Conservation (phyloP, 2,113 vertebrate genomes). For the Bubo bubo region DNA sequence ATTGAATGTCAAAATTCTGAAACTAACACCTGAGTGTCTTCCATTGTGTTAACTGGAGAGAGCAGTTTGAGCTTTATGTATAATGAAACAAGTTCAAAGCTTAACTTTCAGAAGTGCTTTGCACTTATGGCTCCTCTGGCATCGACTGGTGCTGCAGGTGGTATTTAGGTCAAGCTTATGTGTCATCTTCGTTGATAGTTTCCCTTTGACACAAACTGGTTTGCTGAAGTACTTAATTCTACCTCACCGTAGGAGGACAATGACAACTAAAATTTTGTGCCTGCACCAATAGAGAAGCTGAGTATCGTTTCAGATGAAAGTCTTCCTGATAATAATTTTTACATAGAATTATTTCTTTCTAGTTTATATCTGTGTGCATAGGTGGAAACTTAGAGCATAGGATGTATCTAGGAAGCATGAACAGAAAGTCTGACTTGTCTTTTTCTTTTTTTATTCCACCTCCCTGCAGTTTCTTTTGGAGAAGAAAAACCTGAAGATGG, state of each 20-base stretch:
- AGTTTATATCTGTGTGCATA: neutral
- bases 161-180: neutral
- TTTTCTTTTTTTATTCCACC: neutral
- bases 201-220: neutral
- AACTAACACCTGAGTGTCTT: neutral
- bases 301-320: neutral
- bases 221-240: neutral
- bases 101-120: neutral
- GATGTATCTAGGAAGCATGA: neutral
- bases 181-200: neutral
- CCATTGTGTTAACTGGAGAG: neutral
- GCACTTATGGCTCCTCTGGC: neutral
- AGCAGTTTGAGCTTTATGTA: neutral
- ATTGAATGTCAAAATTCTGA: neutral
- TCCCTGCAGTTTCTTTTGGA: constrained; percentile 56
- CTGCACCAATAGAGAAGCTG: neutral
- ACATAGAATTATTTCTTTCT: neutral
- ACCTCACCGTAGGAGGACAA: neutral
- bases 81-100: neutral
- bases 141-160: neutral
- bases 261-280: neutral
- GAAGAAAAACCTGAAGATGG: constrained; percentile 67
- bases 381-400: neutral
- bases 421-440: neutral
- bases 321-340: neutral